These are phyloP conservation scores for Parauchenoglanis punctatus DNA, from an alignment of 2,797 vertebrate genomes.

Conservation along the genomic window DNA sequence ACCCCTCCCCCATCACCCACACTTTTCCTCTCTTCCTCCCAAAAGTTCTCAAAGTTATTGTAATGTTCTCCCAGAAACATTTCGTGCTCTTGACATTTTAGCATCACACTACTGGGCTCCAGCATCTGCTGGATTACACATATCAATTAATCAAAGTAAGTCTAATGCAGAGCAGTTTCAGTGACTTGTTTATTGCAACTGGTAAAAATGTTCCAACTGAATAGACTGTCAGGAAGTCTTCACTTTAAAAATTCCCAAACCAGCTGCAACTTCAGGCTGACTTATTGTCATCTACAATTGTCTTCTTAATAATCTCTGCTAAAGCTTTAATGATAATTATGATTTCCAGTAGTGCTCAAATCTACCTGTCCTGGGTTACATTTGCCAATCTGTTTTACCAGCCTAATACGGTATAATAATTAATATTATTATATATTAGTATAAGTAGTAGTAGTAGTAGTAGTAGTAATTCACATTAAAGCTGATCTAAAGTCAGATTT, in stretches of 20 bases:
- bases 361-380: not conserved
- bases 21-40: conserved; percentile 31
- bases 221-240: not conserved
- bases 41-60: conserved; percentile 51
- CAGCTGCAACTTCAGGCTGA: not conserved
- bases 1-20: conserved; percentile 28
- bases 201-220: not conserved
- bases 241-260: not conserved
- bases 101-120: conserved; percentile 24
- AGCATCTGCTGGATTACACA: conserved; percentile 31
- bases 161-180: not conserved
- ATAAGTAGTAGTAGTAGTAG: not conserved
- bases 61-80: conserved; percentile 15
- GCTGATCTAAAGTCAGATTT: not conserved
- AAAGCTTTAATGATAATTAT: not conserved
- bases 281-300: not conserved
- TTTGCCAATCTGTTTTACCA: not conserved
- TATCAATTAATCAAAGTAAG: conserved; percentile 14
- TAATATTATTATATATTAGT: not conserved
- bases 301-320: not conserved
- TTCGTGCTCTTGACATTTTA: conserved; percentile 29
- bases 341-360: not conserved
- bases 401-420: not conserved
- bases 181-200: not conserved
- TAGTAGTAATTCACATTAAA: not conserved